Evolutionary conservation across 2,888 invertebrate species (phyloP).

Genomic region (Endotricha flammealis): DNA sequence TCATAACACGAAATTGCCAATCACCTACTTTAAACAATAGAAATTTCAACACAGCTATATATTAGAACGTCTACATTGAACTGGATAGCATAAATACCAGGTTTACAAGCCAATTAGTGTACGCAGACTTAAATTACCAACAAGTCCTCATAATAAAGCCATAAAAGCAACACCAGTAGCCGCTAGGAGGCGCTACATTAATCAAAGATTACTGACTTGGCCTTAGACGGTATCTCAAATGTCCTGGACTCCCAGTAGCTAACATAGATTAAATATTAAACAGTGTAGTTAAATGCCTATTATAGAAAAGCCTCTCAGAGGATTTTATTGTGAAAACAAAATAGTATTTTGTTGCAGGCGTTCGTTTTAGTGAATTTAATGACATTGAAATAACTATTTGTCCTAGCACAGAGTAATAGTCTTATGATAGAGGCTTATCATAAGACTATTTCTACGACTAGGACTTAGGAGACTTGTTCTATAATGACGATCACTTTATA

Average conservation of each 20-base stretch:
- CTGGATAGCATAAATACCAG: background rate
- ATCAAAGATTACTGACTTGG: constrained; percentile 57
- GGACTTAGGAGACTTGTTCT: too few species aligned
- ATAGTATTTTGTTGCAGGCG: too few species aligned
- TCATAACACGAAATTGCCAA: too few species aligned
- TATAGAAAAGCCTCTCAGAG: constrained; percentile 4
- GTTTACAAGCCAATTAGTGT: constrained; percentile 11
- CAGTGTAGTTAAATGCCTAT: constrained; percentile 13
- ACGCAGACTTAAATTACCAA: constrained; percentile 1
- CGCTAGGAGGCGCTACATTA: constrained; percentile 42
- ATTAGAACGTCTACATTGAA: background rate
- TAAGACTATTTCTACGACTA: too few species aligned
- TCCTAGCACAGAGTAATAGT: too few species aligned
- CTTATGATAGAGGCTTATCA: too few species aligned
- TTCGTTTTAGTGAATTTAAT: too few species aligned
- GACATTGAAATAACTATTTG: too few species aligned
- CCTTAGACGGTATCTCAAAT: constrained; percentile 48
- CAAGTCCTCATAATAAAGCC: constrained; percentile 39
- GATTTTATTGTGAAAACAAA: too few species aligned
- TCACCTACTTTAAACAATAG: too few species aligned
- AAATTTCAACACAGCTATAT: too few species aligned
- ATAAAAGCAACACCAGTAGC: constrained; percentile 52
- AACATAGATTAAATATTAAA: constrained; percentile 32
- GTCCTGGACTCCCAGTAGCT: constrained; percentile 54
- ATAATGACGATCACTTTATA: too few species aligned